Percentiles rank a stretch among this genome's conserved stretches.
Conservation (phyloP, 2,888 invertebrate species). For the Fabriciana adippe region DNA sequence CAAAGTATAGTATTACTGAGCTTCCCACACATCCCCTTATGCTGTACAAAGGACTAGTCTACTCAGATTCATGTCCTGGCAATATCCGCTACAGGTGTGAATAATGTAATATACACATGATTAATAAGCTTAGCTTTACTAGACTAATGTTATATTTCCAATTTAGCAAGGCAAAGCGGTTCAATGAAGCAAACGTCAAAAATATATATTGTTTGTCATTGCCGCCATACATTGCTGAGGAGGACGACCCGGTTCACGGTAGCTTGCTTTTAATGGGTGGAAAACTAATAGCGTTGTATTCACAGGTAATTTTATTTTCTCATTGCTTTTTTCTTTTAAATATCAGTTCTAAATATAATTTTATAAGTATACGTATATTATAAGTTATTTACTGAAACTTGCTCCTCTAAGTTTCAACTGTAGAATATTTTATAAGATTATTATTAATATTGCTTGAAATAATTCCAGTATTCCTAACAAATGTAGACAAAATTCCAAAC, state of each 20-base stretch:
- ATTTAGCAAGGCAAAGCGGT: slow-evolving; percentile 53
- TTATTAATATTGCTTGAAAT: too few species aligned
- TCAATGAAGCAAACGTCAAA: slow-evolving; percentile 48
- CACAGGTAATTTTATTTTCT: slow-evolving; percentile 56
- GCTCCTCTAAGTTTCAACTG: too few species aligned
- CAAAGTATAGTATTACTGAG: slow-evolving; percentile 47
- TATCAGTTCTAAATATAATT: too few species aligned
- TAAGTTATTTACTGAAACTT: too few species aligned
- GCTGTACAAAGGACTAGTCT: slow-evolving; percentile 53
- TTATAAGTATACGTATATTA: too few species aligned
- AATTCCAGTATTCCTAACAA: too few species aligned
- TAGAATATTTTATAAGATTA: too few species aligned
- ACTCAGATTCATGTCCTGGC: slow-evolving; percentile 61
- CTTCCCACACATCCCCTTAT: slow-evolving; percentile 53
- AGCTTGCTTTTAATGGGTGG: slow-evolving; percentile 61
- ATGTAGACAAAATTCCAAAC: too few species aligned
- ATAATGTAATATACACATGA: slow-evolving; percentile 44
- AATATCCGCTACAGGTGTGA: slow-evolving; percentile 55
- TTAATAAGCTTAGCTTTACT: slow-evolving; percentile 20
- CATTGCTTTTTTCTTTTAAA: too few species aligned
- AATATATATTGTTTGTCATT: slow-evolving; percentile 66
- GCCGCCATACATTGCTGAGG: slow-evolving; percentile 59
- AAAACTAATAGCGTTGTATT: slow-evolving; percentile 65
- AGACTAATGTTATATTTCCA: slow-evolving; percentile 23
- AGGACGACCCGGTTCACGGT: slow-evolving; percentile 62